Evolutionary conservation across 2,113 vertebrate genomes (phyloP), one percentile per base, ranked within the genome.

Genomic region (Strigops habroptila): DNA sequence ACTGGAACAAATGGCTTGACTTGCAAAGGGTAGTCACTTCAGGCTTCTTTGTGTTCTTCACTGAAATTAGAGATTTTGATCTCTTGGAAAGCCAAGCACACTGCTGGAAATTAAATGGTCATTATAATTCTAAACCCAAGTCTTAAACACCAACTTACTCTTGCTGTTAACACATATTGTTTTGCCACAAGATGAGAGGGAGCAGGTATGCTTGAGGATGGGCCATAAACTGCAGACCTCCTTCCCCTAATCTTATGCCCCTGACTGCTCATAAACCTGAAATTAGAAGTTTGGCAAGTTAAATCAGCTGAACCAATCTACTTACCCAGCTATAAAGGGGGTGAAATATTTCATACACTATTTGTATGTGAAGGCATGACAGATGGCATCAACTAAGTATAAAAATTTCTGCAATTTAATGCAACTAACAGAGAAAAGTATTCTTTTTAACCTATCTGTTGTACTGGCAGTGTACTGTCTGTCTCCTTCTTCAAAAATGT

Each of bases 41-140:
- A 85, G 14, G 25, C 9, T 43, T 37, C 62, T 68, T 70, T 44
- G 8, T 85, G 43, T 46, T 68, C 44, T 63, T 82, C 62, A 55
- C 30, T 90, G 79, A 82, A 95, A 73, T 64, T 13, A 76, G 78
- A 91, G 70, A 82, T 76, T 90, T 93, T 91, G n/a, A 90, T 85
- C 51, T 37, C n/a, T 71, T 68, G 35, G 28, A 88, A 93, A 86
- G 33, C 63, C 75, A 92, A 73, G 70, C 11, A 55, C 46, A 41
- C n/a, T 78, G 21, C 37, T 85, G 51, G 57, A 88, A 82, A 88
- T 90, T 64, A 93, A 64, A 91, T 30, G 19, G 28, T 53, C 17
- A 8, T 60, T 79, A 41, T 64, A 68, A 60, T 51, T 68, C 31
- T 63, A 46, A 31, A 78, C 4, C 21, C 27, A 82, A 37, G 24